Base-by-base conservation (phyloP, 2,888 invertebrate genomes). In the Apoda limacodes region DNA sequence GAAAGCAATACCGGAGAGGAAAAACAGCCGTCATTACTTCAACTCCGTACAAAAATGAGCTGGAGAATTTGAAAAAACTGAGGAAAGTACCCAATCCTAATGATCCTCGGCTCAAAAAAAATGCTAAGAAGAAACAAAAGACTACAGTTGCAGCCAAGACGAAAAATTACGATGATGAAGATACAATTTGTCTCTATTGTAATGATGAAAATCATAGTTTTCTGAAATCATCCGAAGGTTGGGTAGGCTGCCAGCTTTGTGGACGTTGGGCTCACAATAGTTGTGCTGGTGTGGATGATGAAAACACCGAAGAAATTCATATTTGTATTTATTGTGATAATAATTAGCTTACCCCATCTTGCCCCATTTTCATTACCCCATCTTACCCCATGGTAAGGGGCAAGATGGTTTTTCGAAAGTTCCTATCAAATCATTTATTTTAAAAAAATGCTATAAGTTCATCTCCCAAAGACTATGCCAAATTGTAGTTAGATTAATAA, bases 11-110 rank as follows among this genome's bases (percentile, higher is more conserved):
- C 22, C 42, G 43, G 14, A 29, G 45, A 46, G 47, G 44, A 15
- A 48, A 48, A 46, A 45, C 48, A 27, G 44, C 37, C 13, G 32
- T 50, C n/a, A n/a, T n/a, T n/a, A n/a, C n/a, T n/a, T n/a, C n/a
- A n/a, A n/a, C n/a, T n/a, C n/a, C n/a, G n/a, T n/a, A n/a, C 36
- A 48, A 48, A 46, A 44, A 44, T 20, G 43, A 50, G 32, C 32
- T 45, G 14, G 45, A 42, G 27, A 25, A 39, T 27, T 28, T 25
- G 17, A 34, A 38, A n/a, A n/a, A 35, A 26, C 11, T 28, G 20
- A 28, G 10, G 28, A 34, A 43, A 35, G 22, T 28, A 37, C 37
- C 42, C 22, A 39, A 42, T 32, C n/a, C n/a, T n/a, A n/a, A n/a
- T n/a, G n/a, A n/a, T n/a, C n/a, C n/a, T n/a, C n/a, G n/a, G n/a